Evolutionary conservation across 2,888 invertebrate genomes (phyloP).

Genomic region (Cheilosia urbana): DNA sequence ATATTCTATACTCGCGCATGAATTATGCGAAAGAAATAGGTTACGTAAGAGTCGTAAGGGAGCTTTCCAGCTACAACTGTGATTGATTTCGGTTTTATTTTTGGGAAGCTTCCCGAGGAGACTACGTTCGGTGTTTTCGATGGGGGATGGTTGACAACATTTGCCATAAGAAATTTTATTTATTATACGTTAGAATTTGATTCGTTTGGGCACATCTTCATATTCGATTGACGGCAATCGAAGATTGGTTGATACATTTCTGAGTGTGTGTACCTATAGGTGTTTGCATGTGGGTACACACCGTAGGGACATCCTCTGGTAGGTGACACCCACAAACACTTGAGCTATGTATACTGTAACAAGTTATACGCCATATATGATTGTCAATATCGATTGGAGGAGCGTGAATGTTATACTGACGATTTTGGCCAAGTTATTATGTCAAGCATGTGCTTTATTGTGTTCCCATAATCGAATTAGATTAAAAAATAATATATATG

Average conservation of each 20-base stretch:
- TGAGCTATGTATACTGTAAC: background rate
- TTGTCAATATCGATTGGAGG: no score
- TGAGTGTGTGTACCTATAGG: background rate
- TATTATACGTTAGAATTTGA: slow-evolving; percentile 56
- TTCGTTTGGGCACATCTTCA: slow-evolving; percentile 57
- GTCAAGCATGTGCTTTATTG: no score
- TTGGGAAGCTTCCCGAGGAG: no score
- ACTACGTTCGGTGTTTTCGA: background rate
- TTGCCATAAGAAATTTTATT: slow-evolving; percentile 54
- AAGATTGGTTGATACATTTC: slow-evolving; percentile 66
- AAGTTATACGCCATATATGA: no score
- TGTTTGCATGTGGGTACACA: slow-evolving; percentile 1
- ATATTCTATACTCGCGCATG: slow-evolving; percentile 63
- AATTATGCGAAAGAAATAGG: slow-evolving; percentile 63
- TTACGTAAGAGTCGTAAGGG: slow-evolving; percentile 62
- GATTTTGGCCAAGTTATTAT: no score
- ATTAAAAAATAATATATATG: no score
- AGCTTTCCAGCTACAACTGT: slow-evolving; percentile 61
- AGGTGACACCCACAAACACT: slow-evolving; percentile 53
- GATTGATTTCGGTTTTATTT: slow-evolving; percentile 61
- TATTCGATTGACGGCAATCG: slow-evolving; percentile 67
- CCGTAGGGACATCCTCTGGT: slow-evolving; percentile 23
- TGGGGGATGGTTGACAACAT: slow-evolving; percentile 47
- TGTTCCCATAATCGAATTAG: no score
- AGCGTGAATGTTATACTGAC: no score